A percentile compares a stretch with the other conserved stretches of the same genome.
phyloP scores from a whole-genome alignment of 2,888 invertebrate genomes.

The Schrankia costaestrigalis region DNA sequence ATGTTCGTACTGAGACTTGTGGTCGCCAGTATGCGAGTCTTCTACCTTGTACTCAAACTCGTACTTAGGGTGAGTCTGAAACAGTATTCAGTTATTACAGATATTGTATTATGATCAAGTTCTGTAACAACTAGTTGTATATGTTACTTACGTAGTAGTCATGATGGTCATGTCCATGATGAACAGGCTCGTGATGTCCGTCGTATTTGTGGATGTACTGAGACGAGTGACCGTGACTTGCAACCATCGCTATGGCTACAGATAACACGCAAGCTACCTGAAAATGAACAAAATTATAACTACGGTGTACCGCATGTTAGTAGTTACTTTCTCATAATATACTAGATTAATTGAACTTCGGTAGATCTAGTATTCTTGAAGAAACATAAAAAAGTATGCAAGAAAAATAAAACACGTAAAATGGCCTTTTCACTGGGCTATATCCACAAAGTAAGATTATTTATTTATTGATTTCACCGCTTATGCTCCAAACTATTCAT shows the following conservation, averaged over 20 bases:
- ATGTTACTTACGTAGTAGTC: conserved; percentile 1
- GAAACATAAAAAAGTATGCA: too few species aligned
- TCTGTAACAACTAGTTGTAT: background rate
- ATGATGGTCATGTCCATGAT: conserved; percentile 20
- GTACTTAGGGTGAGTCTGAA: conserved; percentile 38
- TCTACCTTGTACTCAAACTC: conserved; percentile 39
- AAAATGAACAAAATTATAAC: too few species aligned
- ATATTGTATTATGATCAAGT: too few species aligned
- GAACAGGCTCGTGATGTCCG: conserved; percentile 34
- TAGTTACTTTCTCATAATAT: too few species aligned
- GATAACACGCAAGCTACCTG: conserved; percentile 10
- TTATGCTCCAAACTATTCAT: background rate
- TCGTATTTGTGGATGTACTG: conserved; percentile 41
- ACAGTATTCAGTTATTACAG: too few species aligned
- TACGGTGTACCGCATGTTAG: too few species aligned
- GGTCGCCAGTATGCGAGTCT: conserved; percentile 75
- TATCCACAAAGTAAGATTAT: background rate
- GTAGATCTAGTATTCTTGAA: too few species aligned
- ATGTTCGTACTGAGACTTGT: too few species aligned
- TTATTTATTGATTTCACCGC: background rate
- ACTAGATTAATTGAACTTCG: too few species aligned
- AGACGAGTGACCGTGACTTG: conserved; percentile 37
- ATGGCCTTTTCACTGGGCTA: background rate
- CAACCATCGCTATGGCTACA: conserved; percentile 8
- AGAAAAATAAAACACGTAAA: too few species aligned